Evolutionary conservation across 2,797 vertebrate genomes (phyloP).

Genomic region (Pseudochromis fuscus): DNA sequence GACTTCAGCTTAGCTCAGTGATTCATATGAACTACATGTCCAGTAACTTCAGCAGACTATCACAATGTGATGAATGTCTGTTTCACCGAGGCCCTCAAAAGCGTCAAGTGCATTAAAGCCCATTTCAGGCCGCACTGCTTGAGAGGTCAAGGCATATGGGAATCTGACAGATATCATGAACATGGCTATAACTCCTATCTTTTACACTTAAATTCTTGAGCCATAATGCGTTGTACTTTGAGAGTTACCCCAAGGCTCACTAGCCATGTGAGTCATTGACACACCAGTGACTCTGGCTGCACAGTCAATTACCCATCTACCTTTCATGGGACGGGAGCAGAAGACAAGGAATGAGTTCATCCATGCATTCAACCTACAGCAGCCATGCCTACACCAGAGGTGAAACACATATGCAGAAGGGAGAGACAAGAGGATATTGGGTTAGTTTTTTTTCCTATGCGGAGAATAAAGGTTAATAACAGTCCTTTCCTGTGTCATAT

Average conservation of each 20-base stretch:
- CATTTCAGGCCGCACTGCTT: constrained; percentile 65
- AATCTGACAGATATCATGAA: constrained; percentile 76
- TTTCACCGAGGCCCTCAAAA: constrained; percentile 65
- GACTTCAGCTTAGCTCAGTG: constrained; percentile 29
- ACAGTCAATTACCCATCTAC: constrained; percentile 87
- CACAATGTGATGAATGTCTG: constrained; percentile 67
- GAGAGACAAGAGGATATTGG: constrained; percentile 77
- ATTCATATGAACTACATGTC: constrained; percentile 60
- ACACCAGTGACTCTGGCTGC: constrained; percentile 82
- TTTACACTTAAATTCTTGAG: constrained; percentile 66
- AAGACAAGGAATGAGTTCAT: constrained; percentile 82
- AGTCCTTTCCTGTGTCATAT: constrained; percentile 89
- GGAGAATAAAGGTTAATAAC: constrained; percentile 90
- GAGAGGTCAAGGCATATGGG: constrained; percentile 72
- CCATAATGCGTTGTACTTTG: constrained; percentile 67
- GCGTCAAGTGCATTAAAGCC: constrained; percentile 61
- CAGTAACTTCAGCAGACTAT: constrained; percentile 65
- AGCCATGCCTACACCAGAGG: constrained; percentile 76
- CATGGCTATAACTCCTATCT: constrained; percentile 69
- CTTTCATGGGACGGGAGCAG: constrained; percentile 76
- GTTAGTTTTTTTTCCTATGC: constrained; percentile 72
- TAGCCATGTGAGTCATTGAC: constrained; percentile 79
- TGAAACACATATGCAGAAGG: constrained; percentile 76
- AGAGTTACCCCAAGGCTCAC: constrained; percentile 78
- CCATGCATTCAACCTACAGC: constrained; percentile 81